These are phyloP conservation scores for Umimayanthus kanabou DNA, from an alignment of 92 coral and sea anemone genomes.

Conservation along the genomic window DNA sequence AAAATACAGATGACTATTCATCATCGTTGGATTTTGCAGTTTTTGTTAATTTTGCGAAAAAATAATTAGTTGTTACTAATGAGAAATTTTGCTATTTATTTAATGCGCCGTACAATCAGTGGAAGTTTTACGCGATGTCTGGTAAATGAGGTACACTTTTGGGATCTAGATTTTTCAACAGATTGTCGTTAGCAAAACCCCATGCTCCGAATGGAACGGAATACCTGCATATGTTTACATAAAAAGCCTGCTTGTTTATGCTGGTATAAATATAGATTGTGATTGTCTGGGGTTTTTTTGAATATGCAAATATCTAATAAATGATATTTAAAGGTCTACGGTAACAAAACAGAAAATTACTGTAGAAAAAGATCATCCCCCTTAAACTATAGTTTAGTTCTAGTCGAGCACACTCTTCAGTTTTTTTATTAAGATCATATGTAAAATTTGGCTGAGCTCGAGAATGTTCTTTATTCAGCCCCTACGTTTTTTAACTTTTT, in stretches of 20 bases:
- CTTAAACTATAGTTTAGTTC: background rate
- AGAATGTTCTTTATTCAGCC: too few relatives aligned
- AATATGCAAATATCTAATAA: background rate
- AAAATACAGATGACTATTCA: background rate
- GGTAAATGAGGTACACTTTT: too few relatives aligned
- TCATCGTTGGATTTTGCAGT: background rate
- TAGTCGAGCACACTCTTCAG: too few relatives aligned
- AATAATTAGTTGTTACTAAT: background rate
- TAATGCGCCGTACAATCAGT: too few relatives aligned
- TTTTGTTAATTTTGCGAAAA: background rate
- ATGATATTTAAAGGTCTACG: background rate
- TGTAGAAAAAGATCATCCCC: too few relatives aligned
- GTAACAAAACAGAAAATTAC: too few relatives aligned
- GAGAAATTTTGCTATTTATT: too few relatives aligned
- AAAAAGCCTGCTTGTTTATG: background rate
- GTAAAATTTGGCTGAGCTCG: too few relatives aligned
- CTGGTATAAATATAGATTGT: background rate
- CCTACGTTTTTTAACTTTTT: too few relatives aligned
- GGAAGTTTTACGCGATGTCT: too few relatives aligned
- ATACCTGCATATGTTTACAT: background rate
- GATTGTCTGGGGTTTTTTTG: background rate
- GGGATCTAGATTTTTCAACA: too few relatives aligned
- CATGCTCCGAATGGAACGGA: background rate
- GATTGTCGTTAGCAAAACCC: background rate
- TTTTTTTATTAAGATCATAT: too few relatives aligned